Evolutionary conservation across 1,140 invertebrate genomes (phyloP), one percentile per base, ranked within the genome.

Genomic region (Hyles euphorbiae): DNA sequence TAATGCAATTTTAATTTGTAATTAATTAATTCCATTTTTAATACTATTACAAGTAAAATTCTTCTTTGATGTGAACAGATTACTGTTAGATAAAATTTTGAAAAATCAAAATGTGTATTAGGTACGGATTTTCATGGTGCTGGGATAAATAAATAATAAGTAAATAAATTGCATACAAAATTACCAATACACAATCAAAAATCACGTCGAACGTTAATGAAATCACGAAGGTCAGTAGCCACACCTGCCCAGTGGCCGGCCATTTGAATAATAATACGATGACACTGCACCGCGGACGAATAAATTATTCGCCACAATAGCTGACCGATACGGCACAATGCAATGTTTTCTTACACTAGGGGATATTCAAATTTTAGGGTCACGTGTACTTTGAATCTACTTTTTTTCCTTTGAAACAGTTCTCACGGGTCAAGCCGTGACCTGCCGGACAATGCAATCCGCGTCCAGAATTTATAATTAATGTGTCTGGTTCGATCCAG

Each of bases 331-430:
- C 54, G 47, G 43, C 43, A 83, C 76, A 87, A 85, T 74, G 61
- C 63, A 58, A 56, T 87, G 81, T 87, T 87, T 85, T 87, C 82
- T 83, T 85, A 76, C 49, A 54, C 52, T 63, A 70, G 78, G 80
- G 80, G 71, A 84, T 87, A 87, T 87, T 87, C 84, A 87, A 87
- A 87, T 86, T 83, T 83, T 80, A 81, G 84, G 82, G 84, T 84
- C 78, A 77, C 72, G 53, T 44, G 71, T 78, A 77, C 83, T 40
- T 5, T 8, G 36, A 40, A 40, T 40, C 81, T 74, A 72, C 81
- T 81, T 81, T 73, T 80, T 47, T 40, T 40, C 36, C 36, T 40
- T 40, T 8, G 36, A 5, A 59, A 59, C 68, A 72, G 68, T 87
- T 86, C 84, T 86, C 84, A 86, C 84, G 84, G 81, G 83, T 84